These are phyloP conservation scores for Bettongia penicillata DNA, from an alignment of 2,113 vertebrate genomes.

Conservation along the genomic window DNA sequence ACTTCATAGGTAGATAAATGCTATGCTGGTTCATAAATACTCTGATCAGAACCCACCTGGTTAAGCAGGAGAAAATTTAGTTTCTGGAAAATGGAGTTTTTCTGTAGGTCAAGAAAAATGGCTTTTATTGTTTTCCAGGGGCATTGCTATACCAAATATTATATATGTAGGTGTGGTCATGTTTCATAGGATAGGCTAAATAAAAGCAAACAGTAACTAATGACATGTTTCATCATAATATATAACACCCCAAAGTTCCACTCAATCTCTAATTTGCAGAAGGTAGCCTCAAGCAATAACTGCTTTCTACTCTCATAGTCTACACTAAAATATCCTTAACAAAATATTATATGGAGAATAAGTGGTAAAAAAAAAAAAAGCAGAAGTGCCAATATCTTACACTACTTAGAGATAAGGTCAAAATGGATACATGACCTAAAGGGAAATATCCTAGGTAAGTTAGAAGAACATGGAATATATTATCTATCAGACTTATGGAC, in stretches of 20 bases:
- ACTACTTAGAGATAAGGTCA: too few species aligned
- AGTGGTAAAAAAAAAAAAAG: too few species aligned
- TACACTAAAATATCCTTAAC: not conserved
- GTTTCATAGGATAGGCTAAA: constrained; percentile 46
- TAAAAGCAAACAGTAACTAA: constrained; percentile 50
- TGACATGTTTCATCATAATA: not conserved
- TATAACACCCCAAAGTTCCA: not conserved
- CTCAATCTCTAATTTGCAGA: not conserved
- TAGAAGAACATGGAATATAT: too few species aligned
- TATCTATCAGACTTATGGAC: too few species aligned
- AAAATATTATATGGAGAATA: not conserved
- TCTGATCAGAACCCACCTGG: not conserved
- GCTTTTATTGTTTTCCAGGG: constrained; percentile 62
- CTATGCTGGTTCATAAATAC: not conserved
- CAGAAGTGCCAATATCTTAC: too few species aligned
- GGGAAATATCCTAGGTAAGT: too few species aligned
- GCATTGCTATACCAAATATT: constrained; percentile 64
- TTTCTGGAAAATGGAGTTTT: constrained; percentile 65
- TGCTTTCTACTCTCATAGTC: not conserved
- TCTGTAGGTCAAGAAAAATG: constrained; percentile 61
- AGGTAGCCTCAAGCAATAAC: not conserved
- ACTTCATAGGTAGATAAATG: not conserved
- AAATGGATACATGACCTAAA: too few species aligned
- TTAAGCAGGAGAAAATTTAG: not conserved
- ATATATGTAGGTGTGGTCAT: constrained; percentile 49